A percentile compares a stretch with the other conserved stretches of the same genome.
phyloP scores from a whole-genome alignment of 1,140 invertebrate genomes.

The Ips nitidus region DNA sequence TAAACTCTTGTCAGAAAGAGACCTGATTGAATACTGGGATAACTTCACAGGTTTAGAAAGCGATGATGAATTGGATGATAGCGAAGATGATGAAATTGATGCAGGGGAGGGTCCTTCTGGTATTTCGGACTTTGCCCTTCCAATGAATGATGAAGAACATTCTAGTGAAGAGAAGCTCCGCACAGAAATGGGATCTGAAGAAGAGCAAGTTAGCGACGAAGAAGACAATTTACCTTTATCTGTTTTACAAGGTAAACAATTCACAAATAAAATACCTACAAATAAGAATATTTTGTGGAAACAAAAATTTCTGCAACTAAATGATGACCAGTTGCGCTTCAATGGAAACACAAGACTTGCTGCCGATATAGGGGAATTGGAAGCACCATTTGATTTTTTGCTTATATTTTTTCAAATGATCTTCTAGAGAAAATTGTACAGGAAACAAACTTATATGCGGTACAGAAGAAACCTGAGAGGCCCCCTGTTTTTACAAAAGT shows the following conservation, averaged over 20 bases:
- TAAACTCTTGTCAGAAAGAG: too few species aligned
- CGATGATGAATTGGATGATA: too few species aligned
- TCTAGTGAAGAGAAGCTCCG: too few species aligned
- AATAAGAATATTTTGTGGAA: constrained; percentile 40
- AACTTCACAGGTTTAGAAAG: too few species aligned
- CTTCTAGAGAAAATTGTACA: constrained; percentile 21
- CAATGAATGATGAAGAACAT: too few species aligned
- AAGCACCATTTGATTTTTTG: constrained; percentile 40
- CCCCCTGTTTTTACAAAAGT: constrained; percentile 24
- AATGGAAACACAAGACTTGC: constrained; percentile 7
- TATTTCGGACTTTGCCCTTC: too few species aligned
- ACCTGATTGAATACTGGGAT: too few species aligned
- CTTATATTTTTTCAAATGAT: constrained; percentile 36
- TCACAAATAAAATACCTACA: neutral
- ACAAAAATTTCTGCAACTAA: constrained; percentile 35
- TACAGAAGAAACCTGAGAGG: constrained; percentile 38
- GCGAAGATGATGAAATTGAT: too few species aligned
- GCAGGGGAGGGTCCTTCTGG: too few species aligned
- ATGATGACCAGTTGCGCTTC: constrained; percentile 36
- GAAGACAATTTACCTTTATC: neutral
- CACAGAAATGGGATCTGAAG: too few species aligned
- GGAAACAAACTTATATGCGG: constrained; percentile 38
- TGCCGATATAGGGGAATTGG: constrained; percentile 13
- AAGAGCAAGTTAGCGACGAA: neutral
- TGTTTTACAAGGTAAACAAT: too few species aligned